Percentiles rank a stretch among this genome's conserved stretches.
These are phyloP conservation scores for Aphrophora alni DNA, from an alignment of 2,888 invertebrate species.

Conservation along the genomic window DNA sequence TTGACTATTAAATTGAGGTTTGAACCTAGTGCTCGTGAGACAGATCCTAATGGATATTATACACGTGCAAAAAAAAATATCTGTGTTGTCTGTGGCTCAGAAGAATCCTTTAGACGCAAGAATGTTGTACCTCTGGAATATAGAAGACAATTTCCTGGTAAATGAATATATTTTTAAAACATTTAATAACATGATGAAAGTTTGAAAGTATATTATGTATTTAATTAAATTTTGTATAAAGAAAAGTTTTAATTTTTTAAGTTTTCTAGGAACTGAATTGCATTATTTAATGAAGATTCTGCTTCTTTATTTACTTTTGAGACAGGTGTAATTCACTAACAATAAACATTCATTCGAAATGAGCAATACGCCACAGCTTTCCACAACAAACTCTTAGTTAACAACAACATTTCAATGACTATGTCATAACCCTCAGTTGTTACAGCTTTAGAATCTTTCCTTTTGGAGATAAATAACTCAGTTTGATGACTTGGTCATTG, in stretches of 20 bases:
- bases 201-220: not conserved
- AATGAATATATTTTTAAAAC: slow-evolving; percentile 47
- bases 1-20: slow-evolving; percentile 75
- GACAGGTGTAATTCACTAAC: no score
- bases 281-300: not conserved
- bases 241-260: not conserved
- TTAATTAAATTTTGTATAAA: not conserved
- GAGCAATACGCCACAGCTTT: no score
- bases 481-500: no score
- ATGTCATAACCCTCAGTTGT: no score
- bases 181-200: not conserved
- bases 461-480: no score
- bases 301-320: not conserved
- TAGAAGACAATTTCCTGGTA: slow-evolving; percentile 75
- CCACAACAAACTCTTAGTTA: no score
- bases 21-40: slow-evolving; percentile 77
- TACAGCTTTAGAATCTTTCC: no score
- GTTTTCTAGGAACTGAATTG: not conserved
- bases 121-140: slow-evolving; percentile 86
- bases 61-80: slow-evolving; percentile 63
- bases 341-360: no score
- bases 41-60: slow-evolving; percentile 76
- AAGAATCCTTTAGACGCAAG: slow-evolving; percentile 74
- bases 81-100: slow-evolving; percentile 66
- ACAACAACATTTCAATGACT: no score